Evolutionary conservation across 2,888 invertebrate genomes (phyloP).

Genomic region (Meteorus cinctellus): DNA sequence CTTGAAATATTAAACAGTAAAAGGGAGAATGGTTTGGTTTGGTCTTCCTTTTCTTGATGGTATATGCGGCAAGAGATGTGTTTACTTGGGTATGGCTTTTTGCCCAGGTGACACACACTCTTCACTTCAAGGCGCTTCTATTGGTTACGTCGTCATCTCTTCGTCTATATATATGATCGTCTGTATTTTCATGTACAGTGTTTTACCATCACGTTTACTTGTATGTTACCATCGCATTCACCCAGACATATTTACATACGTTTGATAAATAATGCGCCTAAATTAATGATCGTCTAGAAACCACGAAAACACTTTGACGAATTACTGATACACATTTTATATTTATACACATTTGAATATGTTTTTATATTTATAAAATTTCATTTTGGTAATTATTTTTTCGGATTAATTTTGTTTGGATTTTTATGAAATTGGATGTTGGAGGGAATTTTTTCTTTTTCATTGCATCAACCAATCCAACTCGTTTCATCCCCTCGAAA

Average conservation of each 20-base stretch:
- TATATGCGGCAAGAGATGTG: slow-evolving; percentile 11
- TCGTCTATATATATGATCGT: slow-evolving; percentile 48
- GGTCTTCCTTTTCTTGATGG: slow-evolving; percentile 18
- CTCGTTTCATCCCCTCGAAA: no score
- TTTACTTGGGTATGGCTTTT: slow-evolving; percentile 31
- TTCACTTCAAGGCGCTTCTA: slow-evolving; percentile 17
- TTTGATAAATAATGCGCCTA: slow-evolving; percentile 68
- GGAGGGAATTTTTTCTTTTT: no score
- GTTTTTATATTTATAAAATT: neutral
- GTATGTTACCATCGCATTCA: neutral
- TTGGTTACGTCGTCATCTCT: slow-evolving; percentile 40
- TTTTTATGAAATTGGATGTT: no score
- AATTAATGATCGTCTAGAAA: slow-evolving; percentile 54
- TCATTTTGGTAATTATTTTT: neutral
- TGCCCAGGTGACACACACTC: slow-evolving; percentile 18
- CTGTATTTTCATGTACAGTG: slow-evolving; percentile 8
- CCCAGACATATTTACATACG: slow-evolving; percentile 49
- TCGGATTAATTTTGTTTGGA: neutral
- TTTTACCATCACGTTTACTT: neutral
- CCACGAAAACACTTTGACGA: neutral
- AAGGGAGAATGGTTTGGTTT: slow-evolving; percentile 16
- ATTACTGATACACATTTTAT: neutral
- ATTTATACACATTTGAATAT: neutral
- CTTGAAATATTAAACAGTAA: slow-evolving; percentile 67
- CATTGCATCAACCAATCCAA: no score